Evolutionary conservation across 1,140 invertebrate genomes (phyloP), one percentile per base, ranked within the genome.

Genomic region (Trichoplusia ni): DNA sequence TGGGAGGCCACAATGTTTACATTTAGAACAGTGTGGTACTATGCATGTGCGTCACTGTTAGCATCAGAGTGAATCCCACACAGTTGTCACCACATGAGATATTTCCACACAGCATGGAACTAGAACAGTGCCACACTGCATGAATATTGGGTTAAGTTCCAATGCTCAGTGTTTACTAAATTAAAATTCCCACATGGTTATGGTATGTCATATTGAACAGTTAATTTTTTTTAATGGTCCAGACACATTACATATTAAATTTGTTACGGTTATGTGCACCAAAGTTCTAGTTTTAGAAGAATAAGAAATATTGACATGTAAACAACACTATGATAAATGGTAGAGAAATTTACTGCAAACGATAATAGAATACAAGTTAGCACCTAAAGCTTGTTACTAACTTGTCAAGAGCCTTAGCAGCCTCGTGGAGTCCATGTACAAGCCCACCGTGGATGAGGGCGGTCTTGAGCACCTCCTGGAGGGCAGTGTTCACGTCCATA

Each of bases 331-430:
- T n/a, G n/a, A n/a, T n/a, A n/a, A n/a, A n/a, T n/a, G n/a, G n/a
- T n/a, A n/a, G n/a, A n/a, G n/a, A n/a, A n/a, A n/a, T n/a, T n/a
- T n/a, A n/a, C n/a, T n/a, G n/a, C n/a, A n/a, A n/a, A n/a, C n/a
- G n/a, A n/a, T n/a, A n/a, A n/a, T n/a, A n/a, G n/a, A n/a, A n/a
- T n/a, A n/a, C n/a, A n/a, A n/a, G n/a, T n/a, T n/a, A n/a, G n/a
- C n/a, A n/a, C n/a, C n/a, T n/a, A n/a, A n/a, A n/a, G n/a, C n/a
- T n/a, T n/a, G n/a, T n/a, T 35, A 82, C 94, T 93, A 92, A 97
- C 95, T 99, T 99, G 93, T 99, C 99, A 38, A 99, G 93, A 72
- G 96, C 97, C 91, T 99, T 99, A 42, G 98, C 95, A 73, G 97
- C 96, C 92, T 99, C 98, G 76, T 99, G 98, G 35, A 99, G 93